phyloP scores from a whole-genome alignment of 1,140 invertebrate species.

The Drosophila mojavensis region DNA sequence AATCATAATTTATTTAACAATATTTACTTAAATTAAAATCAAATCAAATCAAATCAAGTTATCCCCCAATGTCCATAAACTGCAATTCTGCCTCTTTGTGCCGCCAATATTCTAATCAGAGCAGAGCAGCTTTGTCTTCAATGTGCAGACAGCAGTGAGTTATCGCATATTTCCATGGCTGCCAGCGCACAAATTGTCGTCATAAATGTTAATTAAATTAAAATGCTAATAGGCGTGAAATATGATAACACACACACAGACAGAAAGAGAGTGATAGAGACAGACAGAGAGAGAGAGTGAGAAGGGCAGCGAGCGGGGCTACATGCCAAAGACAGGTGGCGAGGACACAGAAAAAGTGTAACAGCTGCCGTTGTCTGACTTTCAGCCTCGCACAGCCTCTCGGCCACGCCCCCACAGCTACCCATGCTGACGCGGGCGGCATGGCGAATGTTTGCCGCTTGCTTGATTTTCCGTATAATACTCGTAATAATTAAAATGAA shows the following conservation, averaged over 20 bases:
- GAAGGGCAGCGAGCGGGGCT: not conserved
- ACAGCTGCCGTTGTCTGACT: conserved; percentile 57
- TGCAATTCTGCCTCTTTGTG: not conserved
- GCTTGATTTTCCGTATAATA: conserved; percentile 78
- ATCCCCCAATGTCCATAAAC: not conserved
- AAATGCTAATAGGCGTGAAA: conserved; percentile 80
- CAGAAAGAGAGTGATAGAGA: not conserved
- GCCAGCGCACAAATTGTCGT: conserved; percentile 68
- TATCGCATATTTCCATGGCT: conserved; percentile 48
- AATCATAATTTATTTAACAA: too few species aligned
- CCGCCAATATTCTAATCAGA: conserved; percentile 6
- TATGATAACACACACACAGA: conserved; percentile 59
- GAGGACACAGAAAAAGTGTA: conserved; percentile 52
- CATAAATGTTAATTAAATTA: conserved; percentile 82
- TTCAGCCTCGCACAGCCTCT: not conserved
- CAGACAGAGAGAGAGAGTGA: not conserved
- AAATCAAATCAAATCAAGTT: not conserved
- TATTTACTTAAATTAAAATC: not conserved
- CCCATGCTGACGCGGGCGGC: conserved; percentile 8
- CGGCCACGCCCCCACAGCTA: conserved; percentile 3
- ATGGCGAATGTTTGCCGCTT: conserved; percentile 65
- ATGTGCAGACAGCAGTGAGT: conserved; percentile 20
- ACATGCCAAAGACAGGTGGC: conserved; percentile 39
- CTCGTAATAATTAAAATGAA: conserved; percentile 80
- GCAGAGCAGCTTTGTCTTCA: not conserved